Conservation (phyloP, 2,888 invertebrate genomes). For the Coelinius sp. region DNA sequence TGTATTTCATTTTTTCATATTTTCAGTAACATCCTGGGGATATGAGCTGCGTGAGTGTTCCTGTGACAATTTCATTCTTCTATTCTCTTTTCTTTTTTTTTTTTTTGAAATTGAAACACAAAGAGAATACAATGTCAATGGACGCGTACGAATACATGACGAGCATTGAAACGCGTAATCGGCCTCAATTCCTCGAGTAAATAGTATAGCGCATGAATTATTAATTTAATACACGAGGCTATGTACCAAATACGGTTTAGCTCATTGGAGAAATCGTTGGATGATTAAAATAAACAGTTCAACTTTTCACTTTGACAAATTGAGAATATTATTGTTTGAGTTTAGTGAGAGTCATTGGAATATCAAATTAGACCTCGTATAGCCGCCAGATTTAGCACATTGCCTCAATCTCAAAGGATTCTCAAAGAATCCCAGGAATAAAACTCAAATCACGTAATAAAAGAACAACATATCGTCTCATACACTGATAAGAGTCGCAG, state of each 20-base stretch:
- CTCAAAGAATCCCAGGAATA: not conserved
- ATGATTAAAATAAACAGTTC: slow-evolving; percentile 1
- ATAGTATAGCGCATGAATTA: slow-evolving; percentile 49
- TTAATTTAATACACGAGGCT: slow-evolving; percentile 48
- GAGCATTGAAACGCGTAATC: slow-evolving; percentile 47
- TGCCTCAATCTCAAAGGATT: not conserved
- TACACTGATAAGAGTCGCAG: not conserved
- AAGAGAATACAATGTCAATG: slow-evolving; percentile 21
- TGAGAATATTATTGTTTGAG: not conserved
- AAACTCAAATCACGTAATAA: not conserved
- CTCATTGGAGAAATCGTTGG: slow-evolving; percentile 27
- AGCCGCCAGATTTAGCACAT: no score
- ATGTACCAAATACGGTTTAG: slow-evolving; percentile 10
- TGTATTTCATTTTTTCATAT: not conserved
- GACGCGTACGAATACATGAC: slow-evolving; percentile 36
- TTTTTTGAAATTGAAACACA: slow-evolving; percentile 32
- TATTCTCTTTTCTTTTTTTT: not conserved
- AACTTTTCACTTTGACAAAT: not conserved
- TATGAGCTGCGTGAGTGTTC: not conserved
- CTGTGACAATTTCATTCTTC: not conserved
- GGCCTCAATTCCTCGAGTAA: slow-evolving; percentile 48
- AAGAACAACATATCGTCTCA: not conserved
- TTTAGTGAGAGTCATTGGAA: not conserved
- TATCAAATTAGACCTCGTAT: no score
- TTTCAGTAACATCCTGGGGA: not conserved